Base-by-base conservation (phyloP, 1,140 invertebrate genomes). In the Zaprionus kolodkinae region DNA sequence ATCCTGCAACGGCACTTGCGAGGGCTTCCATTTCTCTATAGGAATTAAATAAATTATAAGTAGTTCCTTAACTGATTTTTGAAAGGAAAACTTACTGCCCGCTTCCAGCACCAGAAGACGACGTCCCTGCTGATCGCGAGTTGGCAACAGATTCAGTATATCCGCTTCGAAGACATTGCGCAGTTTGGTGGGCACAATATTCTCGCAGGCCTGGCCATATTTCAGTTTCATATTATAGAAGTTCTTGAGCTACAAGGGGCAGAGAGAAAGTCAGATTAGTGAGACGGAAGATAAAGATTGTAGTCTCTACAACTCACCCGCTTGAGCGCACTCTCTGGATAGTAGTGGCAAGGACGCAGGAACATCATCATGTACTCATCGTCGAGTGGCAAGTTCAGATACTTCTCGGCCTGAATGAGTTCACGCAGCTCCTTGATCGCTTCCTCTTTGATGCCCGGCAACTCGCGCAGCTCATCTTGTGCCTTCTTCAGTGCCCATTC, bases 301-400 rank as follows among this genome's bases (percentile, higher is more conserved):
- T 2, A 15, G 4, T 62, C 0, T 13, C 0, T 9, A 13, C n/a
- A 27, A 92, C 93, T 94, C 85, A 95, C 94, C 79, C 96, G 83
- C 64, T 94, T 94, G 45, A 94, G 93, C 0, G 95, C 95, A 86
- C 95, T 95, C 27, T 96, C 93, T 1, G 95, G 93, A 82, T 96
- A 96, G 77, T 94, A 96, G 91, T 96, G 95, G 72, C 94, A 95
- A 43, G 95, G 95, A 50, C 95, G 93, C 12, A 96, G 88, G 78
- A 95, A 96, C 54, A 95, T 94, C 57, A 94, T 92, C 13, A 96
- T 92, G 38, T 95, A 94, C 2, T 95, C 95, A 78, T 96, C 95
- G 66, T 95, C 95, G 50, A 94, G 93, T 36, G 93, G 93, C 76
- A 93, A 94, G 61, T 94, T 91, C 7, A 95, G 0, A 80, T 94